Evolutionary conservation across 2,113 vertebrate species (phyloP), one percentile per base, ranked within the genome.

Genomic region (Atractosteus spatula): DNA sequence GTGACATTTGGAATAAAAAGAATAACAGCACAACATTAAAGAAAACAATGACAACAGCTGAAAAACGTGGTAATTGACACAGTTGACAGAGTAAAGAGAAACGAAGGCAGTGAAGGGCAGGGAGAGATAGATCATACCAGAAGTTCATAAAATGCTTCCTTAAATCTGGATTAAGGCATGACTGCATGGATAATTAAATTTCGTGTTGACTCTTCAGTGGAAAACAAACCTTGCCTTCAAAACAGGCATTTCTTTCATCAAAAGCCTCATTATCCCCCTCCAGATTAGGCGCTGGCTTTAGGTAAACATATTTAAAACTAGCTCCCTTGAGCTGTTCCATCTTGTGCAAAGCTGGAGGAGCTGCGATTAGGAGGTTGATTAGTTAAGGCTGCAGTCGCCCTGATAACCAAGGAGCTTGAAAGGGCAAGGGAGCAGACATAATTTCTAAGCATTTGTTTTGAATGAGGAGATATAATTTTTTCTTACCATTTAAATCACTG

Each of bases 121-220:
- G 17, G 17, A 62, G 42, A 68, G 68, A 74, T 66, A 63, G 73
- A 74, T 69, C 69, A 12, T 29, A 72, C 67, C 65, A 69, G 72
- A 16, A 72, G 74, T 71, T 77, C 16, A 69, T 73, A 63, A 70
- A 75, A 74, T 77, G 61, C 55, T 16, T 41, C 55, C 69, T 74
- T 79, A 75, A 77, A 71, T 77, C 55, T n/a, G 55, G 68, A 43
- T 47, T 69, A 69, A 64, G 55, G 74, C 71, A 69, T 67, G 11
- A 62, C 73, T 62, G 71, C 41, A 69, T 55, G 63, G 77, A 71
- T 71, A 76, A 71, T 69, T 77, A 56, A 71, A 68, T 75, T 71
- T 66, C 61, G 76, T 71, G 74, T 73, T 54, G 41, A 29, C 17
- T 29, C 67, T 51, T 66, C 42, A 71, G 51, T 41, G 54, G 68